Evolutionary conservation across 1,140 invertebrate genomes (phyloP).

Genomic region (Zaprionus inermis): DNA sequence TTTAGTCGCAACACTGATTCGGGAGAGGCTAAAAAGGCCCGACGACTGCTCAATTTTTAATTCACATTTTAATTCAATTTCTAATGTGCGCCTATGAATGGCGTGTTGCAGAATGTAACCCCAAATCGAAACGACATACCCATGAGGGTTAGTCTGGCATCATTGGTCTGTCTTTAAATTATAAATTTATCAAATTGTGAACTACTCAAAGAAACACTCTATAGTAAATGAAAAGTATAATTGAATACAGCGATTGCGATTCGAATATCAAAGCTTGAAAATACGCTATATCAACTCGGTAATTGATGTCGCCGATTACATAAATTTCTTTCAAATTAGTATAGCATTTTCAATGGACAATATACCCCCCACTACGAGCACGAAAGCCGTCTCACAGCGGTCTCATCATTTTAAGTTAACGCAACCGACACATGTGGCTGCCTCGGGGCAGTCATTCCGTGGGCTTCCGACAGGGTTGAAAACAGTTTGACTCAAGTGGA

Average conservation of each 20-base stretch:
- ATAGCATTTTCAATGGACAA: not conserved
- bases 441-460: slow-evolving; percentile 60
- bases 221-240: not conserved
- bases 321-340: no score
- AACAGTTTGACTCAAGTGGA: not conserved
- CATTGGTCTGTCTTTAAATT: not conserved
- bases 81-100: not conserved
- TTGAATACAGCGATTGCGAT: not conserved
- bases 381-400: not conserved
- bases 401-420: slow-evolving; percentile 61
- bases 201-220: not conserved
- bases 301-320: no score
- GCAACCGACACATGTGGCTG: slow-evolving; percentile 72
- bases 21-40: not conserved
- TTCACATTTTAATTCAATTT: slow-evolving; percentile 8
- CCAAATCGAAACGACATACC: not conserved
- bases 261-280: no score
- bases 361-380: not conserved
- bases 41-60: not conserved
- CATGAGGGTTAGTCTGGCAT: not conserved
- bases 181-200: not conserved
- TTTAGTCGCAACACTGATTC: not conserved
- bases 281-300: no score
- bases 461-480: slow-evolving; percentile 38
- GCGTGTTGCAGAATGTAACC: not conserved